Evolutionary conservation across 2,113 vertebrate genomes (phyloP).

Genomic region (Scytalopus superciliaris): DNA sequence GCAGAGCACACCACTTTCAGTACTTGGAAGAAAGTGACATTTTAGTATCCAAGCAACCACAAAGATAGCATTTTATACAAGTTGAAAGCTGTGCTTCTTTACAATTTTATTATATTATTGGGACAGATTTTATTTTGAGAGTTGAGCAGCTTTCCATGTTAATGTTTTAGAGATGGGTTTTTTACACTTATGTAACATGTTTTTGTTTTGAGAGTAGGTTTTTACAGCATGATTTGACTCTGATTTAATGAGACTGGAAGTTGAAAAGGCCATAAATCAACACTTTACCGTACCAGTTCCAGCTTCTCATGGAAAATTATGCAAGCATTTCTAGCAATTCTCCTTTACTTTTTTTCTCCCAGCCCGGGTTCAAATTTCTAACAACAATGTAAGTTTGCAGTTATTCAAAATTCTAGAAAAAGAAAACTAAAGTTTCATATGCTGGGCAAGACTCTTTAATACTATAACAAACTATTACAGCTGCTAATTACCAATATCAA

Average conservation of each 20-base stretch:
- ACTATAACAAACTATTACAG: neutral
- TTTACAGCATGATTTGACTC: neutral
- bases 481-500: neutral
- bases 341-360: neutral
- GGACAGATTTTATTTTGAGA: neutral
- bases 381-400: neutral
- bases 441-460: neutral
- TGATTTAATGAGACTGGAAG: neutral
- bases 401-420: neutral
- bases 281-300: neutral
- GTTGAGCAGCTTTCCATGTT: neutral
- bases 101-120: neutral
- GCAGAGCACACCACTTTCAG: neutral
- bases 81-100: neutral
- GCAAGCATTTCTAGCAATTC: neutral
- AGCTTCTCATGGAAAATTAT: neutral
- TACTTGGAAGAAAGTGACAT: neutral
- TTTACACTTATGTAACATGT: neutral
- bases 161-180: neutral
- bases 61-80: neutral
- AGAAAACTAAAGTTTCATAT: neutral
- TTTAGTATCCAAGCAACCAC: slow-evolving; percentile 21
- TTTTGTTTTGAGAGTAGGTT: neutral
- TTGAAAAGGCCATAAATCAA: neutral
- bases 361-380: neutral